Conservation (phyloP, 2,113 vertebrate species). For the Scortum barcoo region DNA sequence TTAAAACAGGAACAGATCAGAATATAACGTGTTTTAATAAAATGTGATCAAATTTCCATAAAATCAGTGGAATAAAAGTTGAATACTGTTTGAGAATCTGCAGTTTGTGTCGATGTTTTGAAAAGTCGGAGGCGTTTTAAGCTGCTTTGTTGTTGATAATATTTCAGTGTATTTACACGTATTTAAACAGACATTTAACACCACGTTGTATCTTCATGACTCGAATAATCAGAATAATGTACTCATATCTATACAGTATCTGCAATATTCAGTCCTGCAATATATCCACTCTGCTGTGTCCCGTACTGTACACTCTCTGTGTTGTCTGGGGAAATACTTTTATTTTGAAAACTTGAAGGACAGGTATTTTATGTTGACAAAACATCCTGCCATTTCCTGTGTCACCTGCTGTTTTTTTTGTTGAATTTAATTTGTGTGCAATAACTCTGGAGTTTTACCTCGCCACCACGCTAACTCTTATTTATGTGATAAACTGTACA, state of each 20-base stretch:
- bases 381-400: constrained; percentile 25
- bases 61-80: too few species aligned
- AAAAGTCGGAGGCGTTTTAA: neutral
- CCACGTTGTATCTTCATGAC: neutral
- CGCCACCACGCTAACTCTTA: constrained; percentile 18
- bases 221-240: constrained; percentile 11
- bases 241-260: constrained; percentile 6
- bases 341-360: constrained; percentile 59
- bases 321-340: constrained; percentile 3
- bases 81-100: neutral
- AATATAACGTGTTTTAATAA: too few species aligned
- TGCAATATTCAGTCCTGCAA: neutral
- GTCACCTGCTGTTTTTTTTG: constrained; percentile 7
- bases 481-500: constrained; percentile 49
- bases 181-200: constrained; percentile 2
- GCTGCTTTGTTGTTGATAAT: constrained; percentile 13
- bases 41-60: neutral
- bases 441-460: constrained; percentile 48
- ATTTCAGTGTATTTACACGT: constrained; percentile 31
- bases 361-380: constrained; percentile 19
- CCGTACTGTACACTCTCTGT: constrained; percentile 9
- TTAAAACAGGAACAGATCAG: neutral
- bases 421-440: constrained; percentile 46
- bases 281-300: constrained; percentile 7
- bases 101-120: neutral